A percentile compares a stretch with the other conserved stretches of the same genome.
phyloP scores from a whole-genome alignment of 2,113 vertebrate species.

The Castor canadensis region DNA sequence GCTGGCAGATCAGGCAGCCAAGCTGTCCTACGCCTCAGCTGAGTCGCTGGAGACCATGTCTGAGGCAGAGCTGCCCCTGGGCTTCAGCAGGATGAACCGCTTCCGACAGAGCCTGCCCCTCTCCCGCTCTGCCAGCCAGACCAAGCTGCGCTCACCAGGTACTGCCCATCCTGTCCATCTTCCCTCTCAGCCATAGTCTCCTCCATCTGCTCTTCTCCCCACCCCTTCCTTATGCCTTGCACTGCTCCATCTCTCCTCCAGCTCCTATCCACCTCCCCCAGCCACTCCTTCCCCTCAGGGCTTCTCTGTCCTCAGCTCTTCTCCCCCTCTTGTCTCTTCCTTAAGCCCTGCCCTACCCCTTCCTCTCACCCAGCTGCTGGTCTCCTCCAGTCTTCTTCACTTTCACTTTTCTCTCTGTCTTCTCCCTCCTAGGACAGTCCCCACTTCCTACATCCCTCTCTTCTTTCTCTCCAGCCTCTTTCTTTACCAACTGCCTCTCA shows the following conservation, averaged over 20 bases:
- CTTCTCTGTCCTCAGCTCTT: neutral
- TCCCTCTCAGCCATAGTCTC: neutral
- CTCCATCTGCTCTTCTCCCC: neutral
- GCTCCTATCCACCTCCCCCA: neutral
- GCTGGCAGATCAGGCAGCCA: constrained; percentile 96
- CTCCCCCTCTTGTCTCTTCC: neutral
- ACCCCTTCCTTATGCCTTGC: neutral
- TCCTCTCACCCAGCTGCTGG: neutral
- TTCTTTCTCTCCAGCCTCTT: neutral
- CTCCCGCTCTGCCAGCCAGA: constrained; percentile 97
- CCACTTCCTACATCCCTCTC: neutral
- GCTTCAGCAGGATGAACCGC: constrained; percentile 98
- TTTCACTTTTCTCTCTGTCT: neutral
- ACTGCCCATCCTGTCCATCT: neutral
- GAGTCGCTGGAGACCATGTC: constrained; percentile 99
- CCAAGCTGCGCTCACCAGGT: constrained; percentile 98
- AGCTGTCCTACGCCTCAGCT: constrained; percentile 97
- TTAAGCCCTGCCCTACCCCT: neutral
- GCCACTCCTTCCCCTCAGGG: neutral
- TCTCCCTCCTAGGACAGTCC: fast-evolving
- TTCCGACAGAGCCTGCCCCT: constrained; percentile 98
- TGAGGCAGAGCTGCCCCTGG: constrained; percentile 96
- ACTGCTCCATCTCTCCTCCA: neutral
- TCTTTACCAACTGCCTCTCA: neutral
- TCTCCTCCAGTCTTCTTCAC: neutral